Conservation (phyloP, 2,113 vertebrate genomes). For the Rhinopithecus roxellana region DNA sequence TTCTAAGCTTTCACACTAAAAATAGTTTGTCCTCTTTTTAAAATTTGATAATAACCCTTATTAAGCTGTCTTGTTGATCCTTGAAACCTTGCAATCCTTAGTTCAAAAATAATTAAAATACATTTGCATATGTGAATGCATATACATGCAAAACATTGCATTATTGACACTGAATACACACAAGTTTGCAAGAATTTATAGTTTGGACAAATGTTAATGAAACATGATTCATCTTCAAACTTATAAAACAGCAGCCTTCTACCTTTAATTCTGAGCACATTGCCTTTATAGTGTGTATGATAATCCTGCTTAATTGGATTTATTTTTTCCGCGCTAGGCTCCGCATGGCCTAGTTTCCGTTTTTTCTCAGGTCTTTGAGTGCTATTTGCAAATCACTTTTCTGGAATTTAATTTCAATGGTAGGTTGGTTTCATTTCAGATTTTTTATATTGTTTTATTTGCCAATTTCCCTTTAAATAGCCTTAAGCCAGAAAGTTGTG, state of each 20-base stretch:
- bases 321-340: slow-evolving; percentile 81
- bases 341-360: slow-evolving; percentile 82
- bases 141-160: slow-evolving; percentile 21
- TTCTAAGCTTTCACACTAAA: slow-evolving; percentile 36
- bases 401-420: slow-evolving; percentile 86
- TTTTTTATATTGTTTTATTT: slow-evolving; percentile 84
- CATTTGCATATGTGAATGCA: slow-evolving; percentile 40
- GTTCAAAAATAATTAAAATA: slow-evolving; percentile 63
- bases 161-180: slow-evolving; percentile 51
- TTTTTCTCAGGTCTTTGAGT: slow-evolving; percentile 82
- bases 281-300: slow-evolving; percentile 79
- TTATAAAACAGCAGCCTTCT: slow-evolving; percentile 69
- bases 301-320: slow-evolving; percentile 88
- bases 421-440: slow-evolving; percentile 80
- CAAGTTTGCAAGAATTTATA: slow-evolving; percentile 53
- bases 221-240: slow-evolving; percentile 48
- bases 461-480: slow-evolving; percentile 84
- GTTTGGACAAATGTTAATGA: slow-evolving; percentile 67
- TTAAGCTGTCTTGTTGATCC: slow-evolving; percentile 44
- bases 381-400: slow-evolving; percentile 86
- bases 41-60: slow-evolving; percentile 50
- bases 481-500: slow-evolving; percentile 74
- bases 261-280: slow-evolving; percentile 82
- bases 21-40: slow-evolving; percentile 24
- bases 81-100: slow-evolving; percentile 7